Conservation (phyloP, 2,888 invertebrate genomes). For the Erebia palarica region DNA sequence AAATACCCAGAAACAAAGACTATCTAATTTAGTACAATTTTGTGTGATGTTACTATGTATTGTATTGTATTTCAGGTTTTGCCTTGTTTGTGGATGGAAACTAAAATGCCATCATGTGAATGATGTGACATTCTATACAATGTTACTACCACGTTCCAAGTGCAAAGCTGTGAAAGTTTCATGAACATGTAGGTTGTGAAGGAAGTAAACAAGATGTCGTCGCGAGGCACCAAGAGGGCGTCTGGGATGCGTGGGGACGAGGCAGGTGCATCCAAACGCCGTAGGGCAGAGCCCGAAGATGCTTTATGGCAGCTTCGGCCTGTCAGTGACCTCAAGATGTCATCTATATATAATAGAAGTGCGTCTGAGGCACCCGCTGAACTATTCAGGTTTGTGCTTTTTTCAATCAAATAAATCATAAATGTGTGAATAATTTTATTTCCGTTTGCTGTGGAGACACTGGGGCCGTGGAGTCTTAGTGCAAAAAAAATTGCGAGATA, state of each 20-base stretch:
- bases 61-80: slow-evolving; percentile 63
- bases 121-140: slow-evolving; percentile 78
- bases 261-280: slow-evolving; percentile 72
- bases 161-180: slow-evolving; percentile 71
- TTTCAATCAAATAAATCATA: neutral
- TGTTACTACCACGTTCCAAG: slow-evolving; percentile 77
- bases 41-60: slow-evolving; percentile 13
- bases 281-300: slow-evolving; percentile 73
- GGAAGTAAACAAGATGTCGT: slow-evolving; percentile 68
- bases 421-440: neutral
- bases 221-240: slow-evolving; percentile 78
- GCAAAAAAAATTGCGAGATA: too few species aligned
- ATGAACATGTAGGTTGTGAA: slow-evolving; percentile 79
- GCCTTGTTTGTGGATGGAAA: slow-evolving; percentile 52
- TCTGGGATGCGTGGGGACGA: slow-evolving; percentile 71
- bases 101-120: slow-evolving; percentile 73
- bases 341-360: slow-evolving; percentile 93
- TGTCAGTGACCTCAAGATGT: slow-evolving; percentile 92
- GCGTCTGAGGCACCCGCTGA: slow-evolving; percentile 92
- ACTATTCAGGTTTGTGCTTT: slow-evolving; percentile 84
- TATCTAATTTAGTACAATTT: neutral
- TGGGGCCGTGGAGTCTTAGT: too few species aligned
- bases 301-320: slow-evolving; percentile 91
- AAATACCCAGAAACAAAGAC: neutral
- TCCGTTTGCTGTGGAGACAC: too few species aligned